phyloP scores from a whole-genome alignment of 2,113 vertebrate species.

The Hippocampus mohnikei region DNA sequence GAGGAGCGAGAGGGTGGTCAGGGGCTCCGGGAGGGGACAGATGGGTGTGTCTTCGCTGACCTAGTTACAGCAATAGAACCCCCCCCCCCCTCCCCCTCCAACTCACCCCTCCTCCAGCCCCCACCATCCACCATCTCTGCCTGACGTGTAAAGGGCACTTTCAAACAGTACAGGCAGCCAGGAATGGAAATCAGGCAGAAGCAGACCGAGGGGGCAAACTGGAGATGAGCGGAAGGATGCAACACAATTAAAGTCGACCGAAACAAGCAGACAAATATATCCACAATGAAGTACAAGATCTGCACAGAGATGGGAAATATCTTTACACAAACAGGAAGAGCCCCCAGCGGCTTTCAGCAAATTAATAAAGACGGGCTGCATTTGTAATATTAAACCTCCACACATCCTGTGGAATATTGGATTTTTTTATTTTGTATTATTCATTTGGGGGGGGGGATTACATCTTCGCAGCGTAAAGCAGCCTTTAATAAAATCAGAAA shows the following conservation, averaged over 20 bases:
- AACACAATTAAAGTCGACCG: slow-evolving; percentile 19
- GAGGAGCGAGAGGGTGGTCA: slow-evolving; percentile 25
- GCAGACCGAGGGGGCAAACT: slow-evolving; percentile 18
- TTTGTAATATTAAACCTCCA: slow-evolving; percentile 38
- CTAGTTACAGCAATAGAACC: slow-evolving; percentile 64
- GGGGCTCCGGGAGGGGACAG: slow-evolving; percentile 46
- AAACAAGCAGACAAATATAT: slow-evolving; percentile 36
- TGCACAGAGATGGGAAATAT: slow-evolving; percentile 43
- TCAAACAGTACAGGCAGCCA: slow-evolving; percentile 49
- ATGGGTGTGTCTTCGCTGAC: slow-evolving; percentile 67
- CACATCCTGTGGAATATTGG: slow-evolving; percentile 62
- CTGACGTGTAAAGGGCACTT: slow-evolving; percentile 63
- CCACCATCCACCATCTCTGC: slow-evolving; percentile 18
- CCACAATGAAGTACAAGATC: slow-evolving; percentile 31
- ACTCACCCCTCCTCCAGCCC: not conserved
- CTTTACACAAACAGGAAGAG: slow-evolving; percentile 48
- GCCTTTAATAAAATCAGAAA: slow-evolving; percentile 49
- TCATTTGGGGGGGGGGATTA: slow-evolving; percentile 31
- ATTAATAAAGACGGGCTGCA: slow-evolving; percentile 49
- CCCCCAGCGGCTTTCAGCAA: slow-evolving; percentile 48
- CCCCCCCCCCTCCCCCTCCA: slow-evolving; percentile 16
- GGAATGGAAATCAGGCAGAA: slow-evolving; percentile 18
- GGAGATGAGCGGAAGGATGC: slow-evolving; percentile 11
- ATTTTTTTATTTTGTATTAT: slow-evolving; percentile 15
- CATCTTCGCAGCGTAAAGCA: slow-evolving; percentile 25